Evolutionary conservation across 30 jellyfish, hydroid and myxozoan genomes (phyloP).

Genomic region (Hydra vulgaris): DNA sequence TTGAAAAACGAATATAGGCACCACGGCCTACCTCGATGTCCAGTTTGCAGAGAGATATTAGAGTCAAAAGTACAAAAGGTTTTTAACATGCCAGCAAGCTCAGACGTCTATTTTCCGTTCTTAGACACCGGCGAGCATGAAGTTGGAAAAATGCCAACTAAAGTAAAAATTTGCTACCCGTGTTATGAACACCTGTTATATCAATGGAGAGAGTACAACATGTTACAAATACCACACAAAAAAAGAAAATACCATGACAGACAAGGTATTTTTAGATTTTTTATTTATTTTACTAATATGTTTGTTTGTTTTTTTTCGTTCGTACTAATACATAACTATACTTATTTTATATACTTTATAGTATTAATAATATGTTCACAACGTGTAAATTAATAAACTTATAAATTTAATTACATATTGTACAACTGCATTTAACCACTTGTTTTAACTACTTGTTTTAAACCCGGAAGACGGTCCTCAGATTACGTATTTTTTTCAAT

Average conservation of each 20-base stretch:
- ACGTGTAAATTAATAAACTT: too few species aligned
- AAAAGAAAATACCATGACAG: conserved; percentile 14
- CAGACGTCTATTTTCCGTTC: conserved; percentile 23
- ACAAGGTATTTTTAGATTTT: background rate
- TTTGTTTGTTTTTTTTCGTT: too few species aligned
- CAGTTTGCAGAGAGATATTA: conserved; percentile 18
- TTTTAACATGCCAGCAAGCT: conserved; percentile 4
- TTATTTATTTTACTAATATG: too few species aligned
- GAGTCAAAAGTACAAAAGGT: conserved; percentile 5
- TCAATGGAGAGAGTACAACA: conserved; percentile 21
- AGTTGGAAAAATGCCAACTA: background rate
- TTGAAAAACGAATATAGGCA: background rate
- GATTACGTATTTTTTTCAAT: too few species aligned
- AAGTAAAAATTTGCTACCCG: conserved; percentile 18
- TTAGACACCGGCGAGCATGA: conserved; percentile 3
- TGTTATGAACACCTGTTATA: conserved; percentile 19
- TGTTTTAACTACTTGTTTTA: too few species aligned
- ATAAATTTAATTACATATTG: too few species aligned
- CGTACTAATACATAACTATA: too few species aligned
- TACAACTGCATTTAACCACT: too few species aligned
- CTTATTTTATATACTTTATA: too few species aligned
- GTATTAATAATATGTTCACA: too few species aligned
- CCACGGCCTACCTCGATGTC: conserved; percentile 9
- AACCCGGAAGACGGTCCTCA: too few species aligned
- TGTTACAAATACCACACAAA: conserved; percentile 8